Base-by-base conservation (phyloP, 2,888 invertebrate genomes). In the Chelonus formosanus region DNA sequence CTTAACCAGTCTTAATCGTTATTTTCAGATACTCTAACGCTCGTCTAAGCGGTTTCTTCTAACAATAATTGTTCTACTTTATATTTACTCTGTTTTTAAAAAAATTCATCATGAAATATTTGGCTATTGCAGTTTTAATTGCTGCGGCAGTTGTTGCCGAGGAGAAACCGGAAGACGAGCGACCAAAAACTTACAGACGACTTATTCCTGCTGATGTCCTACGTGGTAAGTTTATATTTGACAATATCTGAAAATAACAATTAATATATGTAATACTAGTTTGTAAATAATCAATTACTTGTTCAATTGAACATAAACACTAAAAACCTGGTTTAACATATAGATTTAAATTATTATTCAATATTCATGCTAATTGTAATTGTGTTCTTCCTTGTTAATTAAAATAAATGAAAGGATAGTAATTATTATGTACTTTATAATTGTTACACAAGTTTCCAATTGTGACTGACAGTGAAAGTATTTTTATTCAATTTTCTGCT, bases 131-230 rank as follows among this genome's bases (percentile, higher is more conserved):
- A 76, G 86, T 88, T 73, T 85, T 89, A 73, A 85, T 89, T 71
- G 88, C 87, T 71, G 83, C 84, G 63, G 81, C 84, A 64, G 87
- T 87, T 70, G 81, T 82, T 72, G 85, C 85, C 65, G 86, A 87
- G 58, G 87, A 87, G 74, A 86, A 85, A 69, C 77, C 79, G 71
- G 87, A 87, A 50, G 87, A 89, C 5, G 84, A 81, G 52, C 87
- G 88, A 68, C 88, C 90, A 58, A 93, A 91, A 84, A 91, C 92
- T 55, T 95, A 89, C 88, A 91, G 90, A 79, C 88, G 95, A 73
- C 86, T 95, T 74, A 95, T 95, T 76, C 95, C 95, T 50, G 95
- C 95, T 76, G 95, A 95, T 85, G 93, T 94, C 47, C 88, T 95
- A 71, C 91, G 95, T 90, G 95, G 95, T 95, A 86, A 87, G 88